A percentile compares a stretch with the other conserved stretches of the same genome.
These are phyloP conservation scores for Anguilla marmorata DNA, from an alignment of 2,797 vertebrate species.

Conservation along the genomic window DNA sequence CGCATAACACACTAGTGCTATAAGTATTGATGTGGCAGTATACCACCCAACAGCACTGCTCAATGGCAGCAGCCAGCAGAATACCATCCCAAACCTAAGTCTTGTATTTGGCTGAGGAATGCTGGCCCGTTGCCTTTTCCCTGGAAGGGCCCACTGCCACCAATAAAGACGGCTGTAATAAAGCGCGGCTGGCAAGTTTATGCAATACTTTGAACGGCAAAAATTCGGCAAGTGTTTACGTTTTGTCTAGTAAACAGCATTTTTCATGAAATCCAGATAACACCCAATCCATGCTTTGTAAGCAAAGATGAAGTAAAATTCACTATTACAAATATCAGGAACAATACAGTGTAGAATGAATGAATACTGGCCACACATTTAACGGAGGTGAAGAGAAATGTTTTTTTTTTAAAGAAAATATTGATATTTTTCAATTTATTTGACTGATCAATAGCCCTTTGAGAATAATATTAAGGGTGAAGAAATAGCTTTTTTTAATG, in stretches of 20 bases:
- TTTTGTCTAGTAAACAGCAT: background rate
- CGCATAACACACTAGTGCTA: background rate
- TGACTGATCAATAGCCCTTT: background rate
- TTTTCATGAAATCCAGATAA: background rate
- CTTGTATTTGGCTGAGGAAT: background rate
- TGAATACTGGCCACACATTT: background rate
- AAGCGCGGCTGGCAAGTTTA: background rate
- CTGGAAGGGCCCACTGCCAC: background rate
- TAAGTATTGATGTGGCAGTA: background rate
- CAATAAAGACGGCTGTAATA: background rate
- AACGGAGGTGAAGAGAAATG: background rate
- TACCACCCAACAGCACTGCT: too few relatives aligned
- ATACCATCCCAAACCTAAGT: background rate
- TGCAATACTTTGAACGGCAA: background rate
- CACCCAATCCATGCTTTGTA: background rate
- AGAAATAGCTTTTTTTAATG: background rate
- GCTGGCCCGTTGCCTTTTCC: background rate
- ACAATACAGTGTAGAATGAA: background rate
- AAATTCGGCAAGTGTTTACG: background rate
- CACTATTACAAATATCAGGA: background rate
- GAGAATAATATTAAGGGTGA: background rate
- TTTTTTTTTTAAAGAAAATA: background rate
- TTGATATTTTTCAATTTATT: background rate
- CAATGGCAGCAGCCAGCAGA: background rate
- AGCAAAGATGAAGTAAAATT: background rate